Evolutionary conservation across 2,797 vertebrate species (phyloP), one percentile per base, ranked within the genome.

Genomic region (Lagocephalus sceleratus): DNA sequence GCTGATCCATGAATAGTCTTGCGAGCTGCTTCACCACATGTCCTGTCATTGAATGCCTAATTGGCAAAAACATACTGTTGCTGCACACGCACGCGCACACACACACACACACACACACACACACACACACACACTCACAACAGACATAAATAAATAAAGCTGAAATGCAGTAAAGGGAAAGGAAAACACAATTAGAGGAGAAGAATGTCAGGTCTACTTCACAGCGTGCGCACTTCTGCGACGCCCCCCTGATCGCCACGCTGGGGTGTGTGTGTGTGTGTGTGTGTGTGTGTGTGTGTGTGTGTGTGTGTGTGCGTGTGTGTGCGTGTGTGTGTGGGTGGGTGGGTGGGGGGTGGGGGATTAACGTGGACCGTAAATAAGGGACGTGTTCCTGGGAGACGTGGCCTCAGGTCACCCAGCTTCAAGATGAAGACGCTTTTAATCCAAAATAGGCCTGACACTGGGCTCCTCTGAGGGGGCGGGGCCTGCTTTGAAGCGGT

Each of bases 1-100:
- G 85, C 85, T 85, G 85, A 87, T 87, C 87, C 84, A 83, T 82
- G 83, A 86, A 87, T 85, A 85, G 84, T 66, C 77, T 68, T 52
- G 71, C 69, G 68, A 68, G 87, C 82, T 77, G 81, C 81, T 75
- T 85, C 87, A 44, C 85, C 85, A 85, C 85, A 87, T 79, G 85
- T 85, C 82, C 87, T 87, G 87, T 87, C 87, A 89, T 81, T 78
- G 87, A 86, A 74, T 73, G 81, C 84, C 84, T 89, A 89, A 89
- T 89, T 89, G 87, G 85, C 82, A 83, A 82, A 82, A 83, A 68
- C 71, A 81, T 75, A 63, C 56, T 67, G 68, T 62, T 79, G 72
- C 69, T 61, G 66, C 55, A 54, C 64, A 68, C 77, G 79, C 40
- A 61, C 55, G 51, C 66, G 66, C 77, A 81, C 40, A 35, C 20